These are phyloP conservation scores for Athrips mouffetella DNA, from an alignment of 2,888 invertebrate genomes.

Conservation along the genomic window DNA sequence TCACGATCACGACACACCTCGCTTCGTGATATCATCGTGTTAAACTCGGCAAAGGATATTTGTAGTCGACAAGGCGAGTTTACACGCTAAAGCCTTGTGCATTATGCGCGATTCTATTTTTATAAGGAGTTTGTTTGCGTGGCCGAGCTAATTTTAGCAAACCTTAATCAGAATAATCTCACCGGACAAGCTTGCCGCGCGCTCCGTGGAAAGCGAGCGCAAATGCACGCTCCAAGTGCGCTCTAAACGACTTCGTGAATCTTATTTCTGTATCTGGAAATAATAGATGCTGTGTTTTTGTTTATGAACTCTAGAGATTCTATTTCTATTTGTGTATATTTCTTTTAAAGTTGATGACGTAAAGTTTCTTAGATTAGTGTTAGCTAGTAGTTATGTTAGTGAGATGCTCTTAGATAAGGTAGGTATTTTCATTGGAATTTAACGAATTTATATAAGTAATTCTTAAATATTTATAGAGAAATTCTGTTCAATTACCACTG, in stretches of 20 bases:
- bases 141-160: slow-evolving; percentile 57
- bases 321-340: too few relatives aligned
- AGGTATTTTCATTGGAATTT: too few relatives aligned
- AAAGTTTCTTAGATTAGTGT: too few relatives aligned
- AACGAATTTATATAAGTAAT: too few relatives aligned
- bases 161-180: slow-evolving; percentile 59
- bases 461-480: not conserved
- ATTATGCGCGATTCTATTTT: slow-evolving; percentile 59
- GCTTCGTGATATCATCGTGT: not conserved
- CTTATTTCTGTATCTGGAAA: not conserved
- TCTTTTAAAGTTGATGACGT: too few relatives aligned
- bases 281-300: too few relatives aligned
- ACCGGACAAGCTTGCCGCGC: slow-evolving; percentile 37
- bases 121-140: slow-evolving; percentile 61
- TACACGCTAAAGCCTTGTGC: slow-evolving; percentile 34
- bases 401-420: too few relatives aligned
- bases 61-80: slow-evolving; percentile 9
- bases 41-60: not conserved
- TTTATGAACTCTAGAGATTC: too few relatives aligned
- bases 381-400: too few relatives aligned
- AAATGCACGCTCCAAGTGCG: not conserved
- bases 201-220: not conserved
- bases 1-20: not conserved
- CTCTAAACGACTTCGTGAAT: slow-evolving; percentile 2
- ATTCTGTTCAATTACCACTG: not conserved